A percentile compares a stretch with the other conserved stretches of the same genome.
Conservation (phyloP, 2,113 vertebrate species). For the Catagonus wagneri region DNA sequence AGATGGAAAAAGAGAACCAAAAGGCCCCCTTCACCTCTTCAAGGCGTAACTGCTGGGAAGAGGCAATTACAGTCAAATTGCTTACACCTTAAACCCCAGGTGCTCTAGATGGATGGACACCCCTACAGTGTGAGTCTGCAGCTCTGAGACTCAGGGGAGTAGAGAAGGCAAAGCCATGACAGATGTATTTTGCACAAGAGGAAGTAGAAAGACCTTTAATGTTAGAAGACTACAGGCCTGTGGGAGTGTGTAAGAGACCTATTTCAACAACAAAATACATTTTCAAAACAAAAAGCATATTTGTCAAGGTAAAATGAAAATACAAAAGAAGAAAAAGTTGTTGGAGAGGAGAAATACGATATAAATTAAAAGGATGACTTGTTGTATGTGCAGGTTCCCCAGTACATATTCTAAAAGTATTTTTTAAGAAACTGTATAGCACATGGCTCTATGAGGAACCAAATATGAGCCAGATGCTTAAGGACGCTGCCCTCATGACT, state of each 20-base stretch:
- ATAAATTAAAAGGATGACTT: conserved; percentile 67
- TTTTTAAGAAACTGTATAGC: conserved; percentile 10
- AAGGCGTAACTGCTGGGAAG: conserved; percentile 79
- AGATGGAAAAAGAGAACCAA: conserved; percentile 75
- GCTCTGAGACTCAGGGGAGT: conserved; percentile 54
- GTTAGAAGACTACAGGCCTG: background rate
- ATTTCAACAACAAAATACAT: conserved; percentile 56
- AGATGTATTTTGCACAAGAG: conserved; percentile 55
- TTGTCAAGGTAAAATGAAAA: conserved; percentile 46
- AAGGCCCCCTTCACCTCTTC: conserved; percentile 74
- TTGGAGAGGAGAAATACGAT: background rate
- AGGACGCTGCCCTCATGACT: background rate
- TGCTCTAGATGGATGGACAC: conserved; percentile 80
- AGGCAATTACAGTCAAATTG: conserved; percentile 82
- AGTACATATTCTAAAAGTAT: conserved; percentile 46
- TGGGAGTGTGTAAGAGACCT: background rate
- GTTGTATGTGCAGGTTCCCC: background rate
- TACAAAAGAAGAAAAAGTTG: conserved; percentile 40
- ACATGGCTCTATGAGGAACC: background rate
- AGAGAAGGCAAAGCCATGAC: conserved; percentile 38
- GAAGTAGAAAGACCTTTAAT: conserved; percentile 70
- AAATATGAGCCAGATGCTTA: background rate
- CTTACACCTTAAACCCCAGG: conserved; percentile 82
- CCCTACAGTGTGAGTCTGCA: conserved; percentile 62
- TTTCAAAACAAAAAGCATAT: background rate